Percentiles rank a stretch among this genome's conserved stretches.
phyloP scores from a whole-genome alignment of 2,888 invertebrate genomes.

The Reticulitermes lucifugus region DNA sequence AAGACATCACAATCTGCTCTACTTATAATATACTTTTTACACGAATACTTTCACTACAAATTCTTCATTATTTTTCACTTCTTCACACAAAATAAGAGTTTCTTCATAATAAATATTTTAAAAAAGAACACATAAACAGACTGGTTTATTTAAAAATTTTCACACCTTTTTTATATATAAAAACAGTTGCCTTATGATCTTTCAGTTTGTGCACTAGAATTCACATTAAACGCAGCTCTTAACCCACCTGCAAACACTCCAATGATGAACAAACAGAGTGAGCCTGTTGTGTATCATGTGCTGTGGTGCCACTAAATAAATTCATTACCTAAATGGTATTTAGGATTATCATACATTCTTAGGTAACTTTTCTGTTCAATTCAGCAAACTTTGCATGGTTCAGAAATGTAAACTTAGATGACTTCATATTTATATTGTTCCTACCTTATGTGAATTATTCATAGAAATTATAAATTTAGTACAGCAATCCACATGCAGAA shows the following conservation, averaged over 20 bases:
- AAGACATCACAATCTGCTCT: constrained; percentile 36
- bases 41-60: constrained; percentile 26
- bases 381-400: not conserved
- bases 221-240: constrained; percentile 11
- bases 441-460: not conserved
- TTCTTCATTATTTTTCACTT: constrained; percentile 27
- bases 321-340: not conserved
- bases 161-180: not conserved
- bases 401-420: not conserved
- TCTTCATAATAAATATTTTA: constrained; percentile 10
- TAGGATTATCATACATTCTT: not conserved
- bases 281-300: not conserved
- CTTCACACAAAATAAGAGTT: constrained; percentile 1
- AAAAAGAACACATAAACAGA: constrained; percentile 22
- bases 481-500: constrained; percentile 3
- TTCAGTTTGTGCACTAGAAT: constrained; percentile 9
- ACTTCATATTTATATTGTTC: not conserved
- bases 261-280: not conserved
- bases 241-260: not conserved
- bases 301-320: constrained; percentile 7
- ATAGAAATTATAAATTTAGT: constrained; percentile 1
- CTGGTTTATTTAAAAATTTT: not conserved
- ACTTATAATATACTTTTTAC: constrained; percentile 19
- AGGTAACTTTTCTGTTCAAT: not conserved
- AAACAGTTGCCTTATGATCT: constrained; percentile 1